A percentile compares a stretch with the other conserved stretches of the same genome.
These are phyloP conservation scores for Temnothorax rugatulus DNA, from an alignment of 2,888 invertebrate genomes.

Conservation along the genomic window DNA sequence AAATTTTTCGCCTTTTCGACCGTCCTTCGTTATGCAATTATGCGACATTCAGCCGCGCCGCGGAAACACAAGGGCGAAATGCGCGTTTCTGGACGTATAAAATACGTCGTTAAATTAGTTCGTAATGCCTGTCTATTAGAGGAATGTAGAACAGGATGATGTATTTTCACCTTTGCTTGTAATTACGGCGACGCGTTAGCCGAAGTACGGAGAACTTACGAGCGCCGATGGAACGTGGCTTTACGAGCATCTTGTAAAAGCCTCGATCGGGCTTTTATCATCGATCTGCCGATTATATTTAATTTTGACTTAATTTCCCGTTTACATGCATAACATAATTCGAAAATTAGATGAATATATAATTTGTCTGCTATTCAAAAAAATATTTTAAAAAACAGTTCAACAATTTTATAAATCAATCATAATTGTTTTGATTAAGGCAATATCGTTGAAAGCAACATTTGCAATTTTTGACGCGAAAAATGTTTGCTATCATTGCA, in stretches of 20 bases:
- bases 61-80: slow-evolving; percentile 19
- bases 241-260: slow-evolving; percentile 41
- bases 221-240: neutral
- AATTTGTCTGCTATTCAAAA: neutral
- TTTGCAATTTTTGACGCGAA: slow-evolving; percentile 4
- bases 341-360: neutral
- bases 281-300: slow-evolving; percentile 16
- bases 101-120: slow-evolving; percentile 66
- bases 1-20: slow-evolving; percentile 24
- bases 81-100: slow-evolving; percentile 54
- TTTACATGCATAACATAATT: neutral
- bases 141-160: slow-evolving; percentile 26
- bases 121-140: slow-evolving; percentile 54
- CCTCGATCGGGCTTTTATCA: slow-evolving; percentile 23
- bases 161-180: slow-evolving; percentile 40
- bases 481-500: slow-evolving; percentile 21
- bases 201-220: neutral
- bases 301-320: neutral
- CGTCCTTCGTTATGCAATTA: slow-evolving; percentile 41
- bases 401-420: neutral
- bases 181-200: slow-evolving; percentile 52
- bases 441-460: neutral
- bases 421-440: slow-evolving; percentile 23
- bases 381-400: neutral
- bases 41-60: slow-evolving; percentile 37